These are phyloP conservation scores for Alca torda DNA, from an alignment of 2,797 vertebrate genomes.

Conservation along the genomic window DNA sequence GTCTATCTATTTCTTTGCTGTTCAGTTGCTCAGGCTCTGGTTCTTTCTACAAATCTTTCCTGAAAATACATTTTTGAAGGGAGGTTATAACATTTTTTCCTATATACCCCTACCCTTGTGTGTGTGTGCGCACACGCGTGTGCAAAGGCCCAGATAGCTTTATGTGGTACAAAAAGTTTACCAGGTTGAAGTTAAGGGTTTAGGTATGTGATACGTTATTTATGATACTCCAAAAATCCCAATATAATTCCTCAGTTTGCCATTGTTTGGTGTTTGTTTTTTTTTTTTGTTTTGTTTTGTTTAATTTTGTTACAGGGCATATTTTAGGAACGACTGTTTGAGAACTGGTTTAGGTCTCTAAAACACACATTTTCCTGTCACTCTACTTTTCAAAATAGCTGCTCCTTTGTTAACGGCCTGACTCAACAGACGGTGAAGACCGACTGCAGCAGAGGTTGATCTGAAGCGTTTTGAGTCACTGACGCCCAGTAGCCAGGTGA, in stretches of 20 bases:
- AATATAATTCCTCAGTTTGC: neutral
- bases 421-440: neutral
- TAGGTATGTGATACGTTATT: neutral
- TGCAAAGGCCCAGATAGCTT: neutral
- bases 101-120: neutral
- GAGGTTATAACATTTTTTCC: neutral
- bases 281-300: too few species aligned
- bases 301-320: neutral
- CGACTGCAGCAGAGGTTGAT: neutral
- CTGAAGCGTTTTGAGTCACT: neutral
- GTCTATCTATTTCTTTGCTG: neutral
- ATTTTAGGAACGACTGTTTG: neutral
- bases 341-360: neutral
- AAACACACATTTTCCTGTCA: neutral
- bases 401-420: neutral
- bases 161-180: neutral
- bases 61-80: neutral
- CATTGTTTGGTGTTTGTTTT: too few species aligned
- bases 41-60: neutral
- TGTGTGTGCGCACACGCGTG: rapidly evolving
- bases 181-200: neutral
- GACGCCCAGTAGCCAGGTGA: neutral
- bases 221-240: neutral
- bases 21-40: neutral
- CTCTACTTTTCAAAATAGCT: neutral